Percentiles rank a stretch among this genome's conserved stretches.
phyloP scores from a whole-genome alignment of 1,140 invertebrate genomes.

The Cyrtorhinus lividipennis region DNA sequence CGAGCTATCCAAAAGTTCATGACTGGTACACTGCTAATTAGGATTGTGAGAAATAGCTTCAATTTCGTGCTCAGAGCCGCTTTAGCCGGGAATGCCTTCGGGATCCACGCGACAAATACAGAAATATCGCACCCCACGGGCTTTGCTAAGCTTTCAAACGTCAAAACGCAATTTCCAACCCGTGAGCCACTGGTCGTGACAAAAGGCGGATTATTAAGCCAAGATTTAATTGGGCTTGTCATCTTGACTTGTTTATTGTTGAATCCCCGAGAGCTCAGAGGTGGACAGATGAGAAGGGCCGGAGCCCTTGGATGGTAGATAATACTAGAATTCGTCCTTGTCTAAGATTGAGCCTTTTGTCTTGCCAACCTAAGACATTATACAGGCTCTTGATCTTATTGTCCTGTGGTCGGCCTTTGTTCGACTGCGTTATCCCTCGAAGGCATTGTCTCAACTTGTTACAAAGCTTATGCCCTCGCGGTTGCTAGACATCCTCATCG shows the following conservation, averaged over 20 bases:
- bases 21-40: no score
- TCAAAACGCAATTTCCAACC: no score
- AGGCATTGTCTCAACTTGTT: background rate
- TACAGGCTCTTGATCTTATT: background rate
- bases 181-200: no score
- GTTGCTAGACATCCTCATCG: background rate
- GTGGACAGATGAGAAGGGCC: background rate
- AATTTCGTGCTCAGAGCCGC: no score
- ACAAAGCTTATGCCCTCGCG: background rate
- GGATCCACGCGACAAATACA: no score
- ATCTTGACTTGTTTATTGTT: constrained; percentile 8
- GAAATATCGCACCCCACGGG: no score
- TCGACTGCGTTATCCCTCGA: background rate
- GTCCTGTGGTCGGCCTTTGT: background rate
- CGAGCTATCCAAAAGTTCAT: no score
- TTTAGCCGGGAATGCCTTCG: no score
- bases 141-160: no score
- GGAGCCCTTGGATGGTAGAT: background rate
- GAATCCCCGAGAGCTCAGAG: background rate
- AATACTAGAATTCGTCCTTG: constrained; percentile 1
- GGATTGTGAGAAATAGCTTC: no score
- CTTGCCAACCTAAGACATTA: background rate
- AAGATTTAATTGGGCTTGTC: constrained; percentile 1
- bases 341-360: constrained; percentile 4
- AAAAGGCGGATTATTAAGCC: background rate